phyloP scores from a whole-genome alignment of 2,797 vertebrate genomes.

The Vultur gryphus region DNA sequence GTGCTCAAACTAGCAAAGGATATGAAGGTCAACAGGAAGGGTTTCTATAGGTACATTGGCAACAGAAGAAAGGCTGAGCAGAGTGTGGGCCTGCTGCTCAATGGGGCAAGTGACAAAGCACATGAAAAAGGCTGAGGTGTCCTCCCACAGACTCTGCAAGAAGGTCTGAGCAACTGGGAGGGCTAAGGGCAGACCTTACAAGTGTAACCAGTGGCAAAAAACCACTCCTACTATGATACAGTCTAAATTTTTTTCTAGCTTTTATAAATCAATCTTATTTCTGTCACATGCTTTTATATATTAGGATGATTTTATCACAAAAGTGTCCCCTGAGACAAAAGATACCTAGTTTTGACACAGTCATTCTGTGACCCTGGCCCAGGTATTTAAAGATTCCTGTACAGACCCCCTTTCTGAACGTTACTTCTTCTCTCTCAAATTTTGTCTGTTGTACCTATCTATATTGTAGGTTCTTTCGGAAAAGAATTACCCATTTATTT shows the following conservation, averaged over 20 bases:
- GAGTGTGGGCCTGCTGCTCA: neutral
- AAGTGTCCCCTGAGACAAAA: neutral
- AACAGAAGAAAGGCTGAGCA: neutral
- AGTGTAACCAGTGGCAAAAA: neutral
- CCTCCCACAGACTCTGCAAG: neutral
- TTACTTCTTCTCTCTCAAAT: neutral
- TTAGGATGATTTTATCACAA: neutral
- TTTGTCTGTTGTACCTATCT: neutral
- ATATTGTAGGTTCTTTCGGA: neutral
- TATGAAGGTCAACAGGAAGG: neutral
- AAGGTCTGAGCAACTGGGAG: neutral
- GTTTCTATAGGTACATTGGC: neutral
- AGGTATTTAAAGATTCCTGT: neutral
- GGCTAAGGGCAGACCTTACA: neutral
- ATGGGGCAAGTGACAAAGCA: neutral
- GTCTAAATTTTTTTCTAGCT: neutral
- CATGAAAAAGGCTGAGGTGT: neutral
- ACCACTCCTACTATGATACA: neutral
- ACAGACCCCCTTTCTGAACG: neutral
- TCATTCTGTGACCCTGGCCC: neutral
- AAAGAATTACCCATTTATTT: neutral
- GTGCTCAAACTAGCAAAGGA: neutral
- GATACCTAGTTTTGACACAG: neutral
- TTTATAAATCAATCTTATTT: neutral
- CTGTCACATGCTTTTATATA: neutral